Conservation (phyloP, 1,140 invertebrate genomes). For the Hycleus cichorii region DNA sequence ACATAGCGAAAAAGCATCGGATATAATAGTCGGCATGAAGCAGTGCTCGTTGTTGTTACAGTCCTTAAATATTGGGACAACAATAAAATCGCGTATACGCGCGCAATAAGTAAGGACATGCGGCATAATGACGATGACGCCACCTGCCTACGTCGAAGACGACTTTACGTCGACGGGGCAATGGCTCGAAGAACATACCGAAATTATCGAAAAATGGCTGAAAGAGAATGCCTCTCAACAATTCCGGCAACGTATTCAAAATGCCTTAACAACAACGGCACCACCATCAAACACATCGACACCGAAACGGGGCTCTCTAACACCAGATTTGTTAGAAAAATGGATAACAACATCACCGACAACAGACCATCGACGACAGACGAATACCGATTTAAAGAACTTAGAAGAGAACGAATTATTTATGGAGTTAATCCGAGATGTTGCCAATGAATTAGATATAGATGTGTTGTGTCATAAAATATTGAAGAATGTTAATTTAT, state of each 20-base stretch:
- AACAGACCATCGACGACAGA: conserved; percentile 33
- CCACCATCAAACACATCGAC: conserved; percentile 9
- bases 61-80: too few relatives aligned
- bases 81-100: neutral
- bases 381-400: conserved; percentile 27
- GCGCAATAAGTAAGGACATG: conserved; percentile 28
- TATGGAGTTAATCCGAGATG: conserved; percentile 88
- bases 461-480: conserved; percentile 92
- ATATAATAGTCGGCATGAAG: too few relatives aligned
- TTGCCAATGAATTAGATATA: conserved; percentile 88
- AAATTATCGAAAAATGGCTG: conserved; percentile 61
- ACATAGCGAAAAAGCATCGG: too few relatives aligned
- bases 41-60: too few relatives aligned
- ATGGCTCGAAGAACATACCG: conserved; percentile 52
- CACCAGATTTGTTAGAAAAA: conserved; percentile 74
- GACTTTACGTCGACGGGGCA: conserved; percentile 31
- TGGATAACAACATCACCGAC: conserved; percentile 59
- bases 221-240: conserved; percentile 62
- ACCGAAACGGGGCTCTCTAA: conserved; percentile 64
- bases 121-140: conserved; percentile 28
- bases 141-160: conserved; percentile 26
- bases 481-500: conserved; percentile 78
- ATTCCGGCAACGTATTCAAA: conserved; percentile 45
- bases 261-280: conserved; percentile 21
- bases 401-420: conserved; percentile 69